Conservation (phyloP, 92 coral and sea anemone genomes). For the Hydrozoanthus gracilis region DNA sequence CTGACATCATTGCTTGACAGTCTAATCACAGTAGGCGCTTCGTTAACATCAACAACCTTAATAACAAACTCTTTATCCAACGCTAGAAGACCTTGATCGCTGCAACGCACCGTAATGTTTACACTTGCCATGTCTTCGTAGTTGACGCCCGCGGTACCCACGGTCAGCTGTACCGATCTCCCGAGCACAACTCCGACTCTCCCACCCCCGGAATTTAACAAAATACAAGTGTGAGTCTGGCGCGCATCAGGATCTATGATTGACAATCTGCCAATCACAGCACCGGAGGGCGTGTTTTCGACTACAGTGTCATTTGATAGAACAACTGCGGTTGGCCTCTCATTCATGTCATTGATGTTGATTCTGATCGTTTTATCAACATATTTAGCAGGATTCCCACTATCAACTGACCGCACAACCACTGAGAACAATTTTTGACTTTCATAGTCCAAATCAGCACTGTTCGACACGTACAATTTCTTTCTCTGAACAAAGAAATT, state of each 20-base stretch:
- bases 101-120: constrained; percentile 72
- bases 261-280: constrained; percentile 76
- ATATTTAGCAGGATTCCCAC: constrained; percentile 75
- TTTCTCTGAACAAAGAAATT: constrained; percentile 80
- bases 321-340: constrained; percentile 75
- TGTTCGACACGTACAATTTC: constrained; percentile 74
- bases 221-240: constrained; percentile 75
- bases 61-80: constrained; percentile 63
- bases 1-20: constrained; percentile 65
- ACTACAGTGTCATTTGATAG: constrained; percentile 61
- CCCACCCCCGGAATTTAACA: constrained; percentile 77
- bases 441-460: constrained; percentile 82
- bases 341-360: constrained; percentile 76
- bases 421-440: constrained; percentile 53
- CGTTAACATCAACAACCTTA: constrained; percentile 77
- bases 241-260: constrained; percentile 85
- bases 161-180: constrained; percentile 64
- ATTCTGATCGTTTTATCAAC: constrained; percentile 64
- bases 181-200: constrained; percentile 56
- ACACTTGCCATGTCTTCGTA: constrained; percentile 67
- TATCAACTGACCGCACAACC: constrained; percentile 77
- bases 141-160: constrained; percentile 79
- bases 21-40: constrained; percentile 74
- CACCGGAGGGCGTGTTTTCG: constrained; percentile 73
- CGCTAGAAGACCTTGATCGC: constrained; percentile 74